phyloP scores from a whole-genome alignment of 1,140 invertebrate genomes.

The Leptinotarsa lineolata region DNA sequence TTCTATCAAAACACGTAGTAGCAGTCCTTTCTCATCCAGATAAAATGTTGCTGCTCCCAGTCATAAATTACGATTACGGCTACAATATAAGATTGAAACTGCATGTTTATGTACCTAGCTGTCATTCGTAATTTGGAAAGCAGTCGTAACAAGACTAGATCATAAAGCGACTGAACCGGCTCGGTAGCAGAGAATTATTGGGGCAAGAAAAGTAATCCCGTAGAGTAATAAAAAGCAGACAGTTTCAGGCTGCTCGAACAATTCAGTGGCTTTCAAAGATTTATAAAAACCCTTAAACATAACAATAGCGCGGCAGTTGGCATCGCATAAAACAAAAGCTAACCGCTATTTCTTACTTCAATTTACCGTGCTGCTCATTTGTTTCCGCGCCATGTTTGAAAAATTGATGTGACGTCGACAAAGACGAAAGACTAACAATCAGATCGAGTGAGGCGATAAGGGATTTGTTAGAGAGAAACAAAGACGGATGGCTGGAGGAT shows the following conservation, averaged over 20 bases:
- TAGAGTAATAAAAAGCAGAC: slow-evolving; percentile 51
- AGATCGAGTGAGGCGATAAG: slow-evolving; percentile 46
- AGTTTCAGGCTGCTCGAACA: slow-evolving; percentile 38
- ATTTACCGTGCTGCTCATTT: slow-evolving; percentile 56
- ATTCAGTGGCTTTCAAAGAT: slow-evolving; percentile 51
- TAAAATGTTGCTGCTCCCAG: slow-evolving; percentile 22
- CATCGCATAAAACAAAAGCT: slow-evolving; percentile 57
- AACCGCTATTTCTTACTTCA: slow-evolving; percentile 58
- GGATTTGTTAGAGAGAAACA: slow-evolving; percentile 35
- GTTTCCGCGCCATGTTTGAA: slow-evolving; percentile 56
- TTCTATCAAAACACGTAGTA: not conserved
- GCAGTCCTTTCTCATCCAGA: slow-evolving; percentile 19
- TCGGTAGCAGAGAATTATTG: slow-evolving; percentile 39
- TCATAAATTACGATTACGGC: slow-evolving; percentile 28
- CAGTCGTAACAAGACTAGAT: slow-evolving; percentile 39
- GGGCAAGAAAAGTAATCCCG: slow-evolving; percentile 45
- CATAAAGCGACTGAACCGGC: slow-evolving; percentile 37
- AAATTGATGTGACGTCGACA: slow-evolving; percentile 57
- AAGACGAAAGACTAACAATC: slow-evolving; percentile 54
- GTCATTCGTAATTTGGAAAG: slow-evolving; percentile 42
- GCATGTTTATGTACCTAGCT: slow-evolving; percentile 42
- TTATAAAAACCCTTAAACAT: slow-evolving; percentile 55
- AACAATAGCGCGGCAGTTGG: slow-evolving; percentile 54
- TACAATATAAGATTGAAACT: slow-evolving; percentile 42
- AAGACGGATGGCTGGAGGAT: slow-evolving; percentile 33